Evolutionary conservation across 2,888 invertebrate genomes (phyloP).

Genomic region (Chorisops tibialis): DNA sequence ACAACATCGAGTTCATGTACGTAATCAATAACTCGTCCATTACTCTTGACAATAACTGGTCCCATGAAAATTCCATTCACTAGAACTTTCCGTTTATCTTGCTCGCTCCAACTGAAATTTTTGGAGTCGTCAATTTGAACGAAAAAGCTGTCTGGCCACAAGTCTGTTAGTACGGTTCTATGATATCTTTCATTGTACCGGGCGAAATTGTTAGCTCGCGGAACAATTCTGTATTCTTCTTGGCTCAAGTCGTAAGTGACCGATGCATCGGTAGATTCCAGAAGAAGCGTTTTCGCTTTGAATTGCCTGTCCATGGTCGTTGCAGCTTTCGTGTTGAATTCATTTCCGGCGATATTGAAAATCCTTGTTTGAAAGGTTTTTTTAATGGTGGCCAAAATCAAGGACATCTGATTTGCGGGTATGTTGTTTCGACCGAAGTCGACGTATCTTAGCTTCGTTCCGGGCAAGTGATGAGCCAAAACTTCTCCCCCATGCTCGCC

Average conservation of each 20-base stretch:
- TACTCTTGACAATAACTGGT: constrained; percentile 15
- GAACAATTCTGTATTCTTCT: constrained; percentile 41
- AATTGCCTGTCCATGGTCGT: constrained; percentile 41
- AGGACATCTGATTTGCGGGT: constrained; percentile 36
- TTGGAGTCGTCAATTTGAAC: constrained; percentile 10
- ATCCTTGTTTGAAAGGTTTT: constrained; percentile 40
- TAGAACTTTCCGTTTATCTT: neutral
- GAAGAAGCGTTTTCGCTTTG: constrained; percentile 39
- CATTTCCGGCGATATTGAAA: constrained; percentile 43
- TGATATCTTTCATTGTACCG: constrained; percentile 25
- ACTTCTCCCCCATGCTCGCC: constrained; percentile 45
- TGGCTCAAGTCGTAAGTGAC: constrained; percentile 42
- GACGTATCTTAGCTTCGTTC: constrained; percentile 38
- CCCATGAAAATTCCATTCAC: constrained; percentile 27
- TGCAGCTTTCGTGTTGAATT: constrained; percentile 39
- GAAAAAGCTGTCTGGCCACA: constrained; percentile 21
- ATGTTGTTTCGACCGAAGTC: constrained; percentile 44
- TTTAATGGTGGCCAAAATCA: constrained; percentile 42
- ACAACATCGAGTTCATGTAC: no score
- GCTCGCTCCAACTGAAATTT: neutral
- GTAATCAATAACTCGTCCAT: neutral
- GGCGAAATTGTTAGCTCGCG: constrained; percentile 30
- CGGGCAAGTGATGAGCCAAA: constrained; percentile 39
- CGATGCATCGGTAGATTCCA: constrained; percentile 38
- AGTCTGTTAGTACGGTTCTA: neutral